Conservation (phyloP, 2,888 invertebrate genomes). For the Melangyna quadrimaculata region DNA sequence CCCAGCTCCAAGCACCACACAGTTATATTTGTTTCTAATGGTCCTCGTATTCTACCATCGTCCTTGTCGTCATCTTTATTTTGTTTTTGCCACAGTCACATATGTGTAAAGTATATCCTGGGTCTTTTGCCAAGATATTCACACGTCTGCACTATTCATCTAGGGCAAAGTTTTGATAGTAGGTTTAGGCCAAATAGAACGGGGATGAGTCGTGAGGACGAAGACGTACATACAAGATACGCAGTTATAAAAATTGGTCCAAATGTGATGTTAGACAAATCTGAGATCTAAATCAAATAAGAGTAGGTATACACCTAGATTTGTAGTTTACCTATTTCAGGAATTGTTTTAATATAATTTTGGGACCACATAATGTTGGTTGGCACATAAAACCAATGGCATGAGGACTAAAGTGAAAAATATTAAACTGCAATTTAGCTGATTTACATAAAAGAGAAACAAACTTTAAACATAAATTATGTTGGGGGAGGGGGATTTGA, state of each 20-base stretch:
- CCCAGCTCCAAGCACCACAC: background rate
- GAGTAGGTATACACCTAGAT: too few species aligned
- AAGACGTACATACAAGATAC: too few species aligned
- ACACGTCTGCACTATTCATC: background rate
- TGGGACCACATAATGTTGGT: background rate
- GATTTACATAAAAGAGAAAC: too few species aligned
- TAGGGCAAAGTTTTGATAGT: slow-evolving; percentile 21
- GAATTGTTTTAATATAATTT: slow-evolving; percentile 45
- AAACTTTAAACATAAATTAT: too few species aligned
- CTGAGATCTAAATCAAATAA: too few species aligned
- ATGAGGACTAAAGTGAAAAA: too few species aligned
- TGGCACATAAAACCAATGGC: too few species aligned
- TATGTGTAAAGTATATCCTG: slow-evolving; percentile 31
- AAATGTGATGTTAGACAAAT: slow-evolving; percentile 38
- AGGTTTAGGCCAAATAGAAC: too few species aligned
- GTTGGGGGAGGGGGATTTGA: too few species aligned
- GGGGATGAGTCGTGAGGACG: too few species aligned
- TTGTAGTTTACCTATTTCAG: too few species aligned
- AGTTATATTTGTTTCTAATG: background rate
- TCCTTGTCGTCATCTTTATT: background rate
- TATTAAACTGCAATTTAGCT: too few species aligned
- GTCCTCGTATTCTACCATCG: background rate
- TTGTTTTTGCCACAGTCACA: slow-evolving; percentile 20
- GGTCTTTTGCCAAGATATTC: background rate
- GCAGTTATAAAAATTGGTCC: background rate